phyloP scores from a whole-genome alignment of 2,888 invertebrate species.

The Brenthis daphne region DNA sequence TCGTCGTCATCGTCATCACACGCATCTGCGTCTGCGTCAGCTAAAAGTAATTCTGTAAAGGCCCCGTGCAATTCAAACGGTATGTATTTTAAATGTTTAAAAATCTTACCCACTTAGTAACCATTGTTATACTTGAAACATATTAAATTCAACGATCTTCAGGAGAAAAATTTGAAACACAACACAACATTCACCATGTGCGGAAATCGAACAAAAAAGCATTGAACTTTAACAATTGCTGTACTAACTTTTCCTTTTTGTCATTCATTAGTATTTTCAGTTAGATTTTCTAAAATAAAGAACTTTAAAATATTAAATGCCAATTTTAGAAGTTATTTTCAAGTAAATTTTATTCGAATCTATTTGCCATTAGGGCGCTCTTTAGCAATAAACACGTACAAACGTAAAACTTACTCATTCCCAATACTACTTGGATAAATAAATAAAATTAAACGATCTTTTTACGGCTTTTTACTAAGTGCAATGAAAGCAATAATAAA shows the following conservation, averaged over 20 bases:
- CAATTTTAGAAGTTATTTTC: no score
- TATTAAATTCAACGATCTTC: no score
- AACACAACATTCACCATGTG: not conserved
- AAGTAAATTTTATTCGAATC: not conserved
- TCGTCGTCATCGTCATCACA: slow-evolving; percentile 8
- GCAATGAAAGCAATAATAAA: slow-evolving; percentile 17
- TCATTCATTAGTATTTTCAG: no score
- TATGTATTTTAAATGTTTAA: not conserved
- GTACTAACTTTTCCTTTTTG: no score
- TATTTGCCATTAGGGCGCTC: not conserved
- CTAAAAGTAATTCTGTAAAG: not conserved
- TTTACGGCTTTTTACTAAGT: slow-evolving; percentile 1
- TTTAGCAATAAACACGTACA: slow-evolving; percentile 13
- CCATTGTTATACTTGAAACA: no score
- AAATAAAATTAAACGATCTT: slow-evolving; percentile 19
- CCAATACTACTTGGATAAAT: slow-evolving; percentile 8
- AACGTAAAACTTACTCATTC: slow-evolving; percentile 16
- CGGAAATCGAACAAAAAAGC: not conserved
- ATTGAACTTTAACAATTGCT: no score
- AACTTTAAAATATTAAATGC: no score
- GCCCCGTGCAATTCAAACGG: not conserved
- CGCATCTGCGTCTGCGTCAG: slow-evolving; percentile 2
- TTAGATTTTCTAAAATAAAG: no score
- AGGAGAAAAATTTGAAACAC: not conserved
- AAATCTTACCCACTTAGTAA: no score